Conservation (phyloP, 1,140 invertebrate species). For the Plodia interpunctella region DNA sequence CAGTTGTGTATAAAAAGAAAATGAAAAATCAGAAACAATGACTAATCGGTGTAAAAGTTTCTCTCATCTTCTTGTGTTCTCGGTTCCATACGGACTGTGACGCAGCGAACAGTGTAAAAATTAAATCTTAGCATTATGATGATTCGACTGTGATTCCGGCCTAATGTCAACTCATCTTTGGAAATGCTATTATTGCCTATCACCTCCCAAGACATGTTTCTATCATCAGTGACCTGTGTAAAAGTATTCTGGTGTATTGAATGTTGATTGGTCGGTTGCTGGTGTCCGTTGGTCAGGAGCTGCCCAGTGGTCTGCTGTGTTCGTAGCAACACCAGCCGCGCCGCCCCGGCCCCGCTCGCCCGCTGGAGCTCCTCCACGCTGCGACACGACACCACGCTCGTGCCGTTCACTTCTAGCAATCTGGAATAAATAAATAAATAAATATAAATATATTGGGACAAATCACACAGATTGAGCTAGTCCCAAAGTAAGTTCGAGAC, state of each 20-base stretch:
- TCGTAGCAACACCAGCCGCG: conserved; percentile 78
- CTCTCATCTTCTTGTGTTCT: no score
- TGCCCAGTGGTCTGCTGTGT: conserved; percentile 34
- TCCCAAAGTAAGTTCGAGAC: no score
- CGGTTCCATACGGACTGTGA: no score
- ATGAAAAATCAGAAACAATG: no score
- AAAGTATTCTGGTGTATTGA: conserved; percentile 70
- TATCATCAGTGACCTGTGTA: conserved; percentile 45
- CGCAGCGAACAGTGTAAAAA: no score
- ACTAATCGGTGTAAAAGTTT: no score
- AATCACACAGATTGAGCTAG: no score
- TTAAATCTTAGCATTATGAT: no score
- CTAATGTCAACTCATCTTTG: conserved; percentile 19
- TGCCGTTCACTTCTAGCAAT: conserved; percentile 90
- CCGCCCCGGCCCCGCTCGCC: conserved; percentile 33
- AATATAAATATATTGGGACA: no score
- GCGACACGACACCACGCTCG: conserved; percentile 81
- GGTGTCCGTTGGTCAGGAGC: conserved; percentile 31
- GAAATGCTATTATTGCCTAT: conserved; percentile 12
- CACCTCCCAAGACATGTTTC: background rate
- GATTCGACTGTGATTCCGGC: no score
- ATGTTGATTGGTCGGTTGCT: conserved; percentile 28
- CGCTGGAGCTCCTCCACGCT: conserved; percentile 83
- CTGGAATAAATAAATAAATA: conserved; percentile 58
- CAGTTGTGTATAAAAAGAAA: no score